Evolutionary conservation across 2,888 invertebrate genomes (phyloP), one percentile per base, ranked within the genome.

Genomic region (Bombylius discolor): DNA sequence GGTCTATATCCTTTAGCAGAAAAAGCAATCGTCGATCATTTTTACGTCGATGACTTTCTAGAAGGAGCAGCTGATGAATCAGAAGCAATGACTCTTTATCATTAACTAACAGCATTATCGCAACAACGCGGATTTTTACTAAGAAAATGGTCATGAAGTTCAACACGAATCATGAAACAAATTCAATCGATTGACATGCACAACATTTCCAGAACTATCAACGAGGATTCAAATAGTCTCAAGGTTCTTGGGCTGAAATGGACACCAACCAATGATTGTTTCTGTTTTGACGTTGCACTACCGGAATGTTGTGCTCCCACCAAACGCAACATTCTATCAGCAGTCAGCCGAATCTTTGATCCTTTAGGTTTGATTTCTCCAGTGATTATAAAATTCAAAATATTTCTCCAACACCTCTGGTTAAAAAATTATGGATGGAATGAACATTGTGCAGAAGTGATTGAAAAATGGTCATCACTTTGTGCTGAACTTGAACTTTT

Each of bases 31-130:
- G 14, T 45, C 31, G 13, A 51, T 9, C 23, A 58, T 42, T 56
- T 56, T 51, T 59, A 59, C 46, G 56, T 60, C 1, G 60, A 60
- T 42, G 57, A 60, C 46, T 34, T 58, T 0, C 13, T 55, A 5
- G 33, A n/a, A 23, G 56, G 53, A 12, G 36, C 36, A 12, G 48
- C 54, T 47, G 8, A 44, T 39, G 3, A 45, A 45, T 9, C 54
- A 23, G 12, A 46, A 23, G 45, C 33, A n/a, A 8, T 44, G n/a
- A 36, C 3, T 8, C 5, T 51, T 11, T 23, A 51, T 32, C 5
- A 31, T 5, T 47, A 51, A 8, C 13, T 55, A 33, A 55, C 12
- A 8, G 5, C 8, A 7, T 31, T 55, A 31, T 13, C 51, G n/a
- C 4, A 23, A 1, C 14, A 39, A 32, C 47, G 51, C 5, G 51